These are phyloP conservation scores for Eulithis prunata DNA, from an alignment of 2,888 invertebrate species.

Conservation along the genomic window DNA sequence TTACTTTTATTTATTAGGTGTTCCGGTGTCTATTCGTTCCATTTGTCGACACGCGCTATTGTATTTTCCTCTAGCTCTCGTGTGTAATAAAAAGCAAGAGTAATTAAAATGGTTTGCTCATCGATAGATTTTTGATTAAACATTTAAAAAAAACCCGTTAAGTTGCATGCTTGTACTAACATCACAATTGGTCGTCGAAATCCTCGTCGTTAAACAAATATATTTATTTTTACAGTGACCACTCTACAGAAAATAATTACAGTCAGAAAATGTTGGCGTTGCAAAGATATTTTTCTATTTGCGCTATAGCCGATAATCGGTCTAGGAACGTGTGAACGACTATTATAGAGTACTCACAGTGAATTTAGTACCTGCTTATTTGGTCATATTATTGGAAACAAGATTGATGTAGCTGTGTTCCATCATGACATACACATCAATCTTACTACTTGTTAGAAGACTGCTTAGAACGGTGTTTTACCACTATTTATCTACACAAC, in stretches of 20 bases:
- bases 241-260: constrained; percentile 80
- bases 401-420: constrained; percentile 27
- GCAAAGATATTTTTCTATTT: constrained; percentile 79
- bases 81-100: not conserved
- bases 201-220: constrained; percentile 73
- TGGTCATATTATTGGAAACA: constrained; percentile 28
- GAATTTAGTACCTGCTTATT: constrained; percentile 37
- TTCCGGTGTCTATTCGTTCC: not conserved
- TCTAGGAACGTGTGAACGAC: constrained; percentile 75
- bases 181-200: constrained; percentile 45
- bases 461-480: constrained; percentile 8
- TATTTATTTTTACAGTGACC: constrained; percentile 84
- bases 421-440: constrained; percentile 10
- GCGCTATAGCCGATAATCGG: constrained; percentile 72
- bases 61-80: not conserved
- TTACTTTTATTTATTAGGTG: no score
- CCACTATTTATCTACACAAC: constrained; percentile 1
- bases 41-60: not conserved
- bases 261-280: constrained; percentile 78
- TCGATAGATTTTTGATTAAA: not conserved
- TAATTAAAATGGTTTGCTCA: constrained; percentile 3
- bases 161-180: constrained; percentile 62
- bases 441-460: constrained; percentile 14
- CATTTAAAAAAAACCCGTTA: constrained; percentile 20
- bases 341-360: constrained; percentile 48